Base-by-base conservation (phyloP, 2,888 invertebrate species). In the Lagria hirta region DNA sequence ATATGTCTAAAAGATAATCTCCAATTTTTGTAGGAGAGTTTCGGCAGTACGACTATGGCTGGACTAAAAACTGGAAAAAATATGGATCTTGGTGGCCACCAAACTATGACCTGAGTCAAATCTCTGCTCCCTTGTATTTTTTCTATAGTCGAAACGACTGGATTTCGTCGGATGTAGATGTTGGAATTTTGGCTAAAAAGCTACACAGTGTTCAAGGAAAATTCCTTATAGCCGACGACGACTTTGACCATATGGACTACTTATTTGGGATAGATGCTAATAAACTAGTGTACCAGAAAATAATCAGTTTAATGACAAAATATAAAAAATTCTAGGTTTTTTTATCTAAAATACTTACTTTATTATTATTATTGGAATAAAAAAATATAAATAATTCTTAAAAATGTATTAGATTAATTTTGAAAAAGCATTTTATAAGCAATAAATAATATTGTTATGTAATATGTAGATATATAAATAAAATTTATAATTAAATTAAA, bases 121-220 rank as follows among this genome's bases (percentile, higher is more conserved):
- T 44, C 8, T 21, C 24, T n/a, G 60, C 69, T 2, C 73, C 74
- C 1, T 64, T 73, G 6, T 68, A 72, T 16, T 48, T 77, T 2
- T 74, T 73, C 51, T 73, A 70, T 51, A 75, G 75, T 26, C 61
- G 65, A 8, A 72, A 75, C 34, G 81, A 81, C 57, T 74, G 71
- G 69, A 55, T 78, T 17, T 71, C 76, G 3, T 71, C 71, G 45
- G 65, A 66, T 22, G 24, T 10, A 18, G 46, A 46, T 17, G 42
- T 46, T 4, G 6, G 11, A 7, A 27, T 16, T 8, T 20, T 46
- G 35, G 21, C 34, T 7, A 77, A 18, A 63, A 73, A 55, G 36
- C 37, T 69, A 29, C 55, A 58, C 17, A 41, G 23, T 22, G 44
- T 57, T 2, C 48, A 51, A 38, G 64, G 55, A n/a, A 57, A 58